Evolutionary conservation across 2,113 vertebrate genomes (phyloP).

Genomic region (Tor tambroides): DNA sequence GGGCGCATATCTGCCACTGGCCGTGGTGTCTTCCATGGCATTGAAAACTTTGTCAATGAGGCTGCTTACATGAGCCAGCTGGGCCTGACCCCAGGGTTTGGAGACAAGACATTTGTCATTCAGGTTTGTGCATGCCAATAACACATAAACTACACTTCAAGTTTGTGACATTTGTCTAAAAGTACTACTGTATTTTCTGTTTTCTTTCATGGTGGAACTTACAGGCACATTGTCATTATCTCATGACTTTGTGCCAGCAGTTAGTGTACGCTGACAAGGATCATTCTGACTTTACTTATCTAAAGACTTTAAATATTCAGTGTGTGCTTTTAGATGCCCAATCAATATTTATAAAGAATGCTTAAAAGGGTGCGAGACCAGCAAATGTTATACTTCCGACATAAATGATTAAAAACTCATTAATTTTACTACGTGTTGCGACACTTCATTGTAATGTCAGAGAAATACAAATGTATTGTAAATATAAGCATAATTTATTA

Average conservation of each 20-base stretch:
- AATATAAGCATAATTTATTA: neutral
- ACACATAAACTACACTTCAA: neutral
- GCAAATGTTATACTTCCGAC: neutral
- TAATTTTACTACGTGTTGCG: neutral
- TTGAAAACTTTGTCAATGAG: constrained; percentile 92
- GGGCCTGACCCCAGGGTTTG: constrained; percentile 87
- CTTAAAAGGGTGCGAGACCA: neutral
- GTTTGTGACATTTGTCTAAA: neutral
- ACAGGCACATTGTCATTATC: neutral
- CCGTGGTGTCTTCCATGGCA: constrained; percentile 88
- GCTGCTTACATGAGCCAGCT: constrained; percentile 88
- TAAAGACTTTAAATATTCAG: neutral
- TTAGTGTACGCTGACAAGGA: neutral
- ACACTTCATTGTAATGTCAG: neutral
- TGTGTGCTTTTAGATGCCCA: neutral
- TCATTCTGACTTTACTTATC: neutral
- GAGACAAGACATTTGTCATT: constrained; percentile 89
- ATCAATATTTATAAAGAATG: neutral
- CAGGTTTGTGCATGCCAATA: constrained; percentile 74
- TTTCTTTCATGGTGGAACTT: neutral
- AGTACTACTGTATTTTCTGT: neutral
- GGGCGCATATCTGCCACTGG: constrained; percentile 89
- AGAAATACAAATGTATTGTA: neutral
- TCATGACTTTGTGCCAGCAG: neutral
- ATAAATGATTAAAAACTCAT: neutral